Conservation (phyloP, 64 coral and sea anemone genomes). For the Cladopsammia gracilis region DNA sequence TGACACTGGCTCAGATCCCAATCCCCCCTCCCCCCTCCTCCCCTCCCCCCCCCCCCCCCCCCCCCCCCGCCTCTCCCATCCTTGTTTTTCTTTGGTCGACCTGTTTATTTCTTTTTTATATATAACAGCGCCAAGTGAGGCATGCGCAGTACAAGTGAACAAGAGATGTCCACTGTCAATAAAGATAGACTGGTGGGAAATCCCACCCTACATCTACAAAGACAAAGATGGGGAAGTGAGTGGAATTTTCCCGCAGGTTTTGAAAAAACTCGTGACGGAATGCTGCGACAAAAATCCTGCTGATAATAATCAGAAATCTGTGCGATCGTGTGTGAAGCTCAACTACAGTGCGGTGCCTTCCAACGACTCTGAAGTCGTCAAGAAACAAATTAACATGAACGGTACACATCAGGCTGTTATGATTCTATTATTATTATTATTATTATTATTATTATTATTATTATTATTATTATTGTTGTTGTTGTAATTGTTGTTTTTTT, state of each 20-base stretch:
- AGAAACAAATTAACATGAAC: conserved; percentile 78
- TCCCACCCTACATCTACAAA: conserved; percentile 96
- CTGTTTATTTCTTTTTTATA: not conserved
- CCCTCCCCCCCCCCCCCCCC: too few species aligned
- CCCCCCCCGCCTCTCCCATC: too few species aligned
- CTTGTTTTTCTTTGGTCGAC: too few species aligned
- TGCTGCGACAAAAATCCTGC: conserved; percentile 53
- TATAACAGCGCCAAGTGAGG: not conserved
- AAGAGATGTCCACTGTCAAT: conserved; percentile 56
- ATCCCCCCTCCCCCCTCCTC: too few species aligned
- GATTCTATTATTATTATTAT: not conserved
- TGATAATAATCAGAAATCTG: not conserved
- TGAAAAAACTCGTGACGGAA: conserved; percentile 69
- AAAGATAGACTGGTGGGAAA: conserved; percentile 91
- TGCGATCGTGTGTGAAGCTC: conserved; percentile 51
- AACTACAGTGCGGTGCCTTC: conserved; percentile 67
- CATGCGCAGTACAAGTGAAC: not conserved
- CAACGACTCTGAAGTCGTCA: conserved; percentile 96
- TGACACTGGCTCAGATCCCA: too few species aligned
- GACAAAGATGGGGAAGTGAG: conserved; percentile 25
- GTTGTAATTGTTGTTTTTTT: too few species aligned
- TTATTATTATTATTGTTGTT: too few species aligned
- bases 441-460: too few species aligned
- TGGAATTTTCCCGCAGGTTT: conserved; percentile 88
- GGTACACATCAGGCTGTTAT: conserved; percentile 18